Conservation (phyloP, 2,888 invertebrate genomes). For the Chloroclysta siterata region DNA sequence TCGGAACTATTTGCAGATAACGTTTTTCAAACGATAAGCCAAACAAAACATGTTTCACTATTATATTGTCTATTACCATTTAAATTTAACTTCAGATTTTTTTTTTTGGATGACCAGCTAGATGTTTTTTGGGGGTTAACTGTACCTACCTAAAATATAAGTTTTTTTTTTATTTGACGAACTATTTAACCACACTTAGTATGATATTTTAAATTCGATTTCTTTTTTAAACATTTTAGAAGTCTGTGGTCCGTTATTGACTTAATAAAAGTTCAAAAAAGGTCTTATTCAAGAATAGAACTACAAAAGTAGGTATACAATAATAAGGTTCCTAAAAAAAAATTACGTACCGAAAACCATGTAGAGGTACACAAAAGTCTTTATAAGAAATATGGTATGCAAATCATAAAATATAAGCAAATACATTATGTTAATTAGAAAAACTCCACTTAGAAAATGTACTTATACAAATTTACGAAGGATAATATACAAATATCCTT, state of each 20-base stretch:
- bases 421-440: not conserved
- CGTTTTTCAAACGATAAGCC: not conserved
- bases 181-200: constrained; percentile 1
- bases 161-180: not conserved
- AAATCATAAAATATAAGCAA: not conserved
- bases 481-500: too few species aligned
- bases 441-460: too few species aligned
- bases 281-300: not conserved
- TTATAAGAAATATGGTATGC: not conserved
- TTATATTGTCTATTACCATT: too few species aligned
- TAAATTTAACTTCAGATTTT: too few species aligned
- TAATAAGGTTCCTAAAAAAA: not conserved
- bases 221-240: not conserved
- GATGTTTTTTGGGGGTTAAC: too few species aligned
- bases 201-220: not conserved
- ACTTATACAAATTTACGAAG: too few species aligned
- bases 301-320: not conserved
- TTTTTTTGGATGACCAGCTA: too few species aligned
- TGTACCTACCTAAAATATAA: not conserved
- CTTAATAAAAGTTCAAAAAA: not conserved
- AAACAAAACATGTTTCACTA: not conserved
- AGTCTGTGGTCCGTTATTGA: too few species aligned
- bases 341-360: not conserved
- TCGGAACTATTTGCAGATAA: not conserved
- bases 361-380: not conserved